These are phyloP conservation scores for Genyomyrus donnyi DNA, from an alignment of 2,113 vertebrate species.

Conservation along the genomic window DNA sequence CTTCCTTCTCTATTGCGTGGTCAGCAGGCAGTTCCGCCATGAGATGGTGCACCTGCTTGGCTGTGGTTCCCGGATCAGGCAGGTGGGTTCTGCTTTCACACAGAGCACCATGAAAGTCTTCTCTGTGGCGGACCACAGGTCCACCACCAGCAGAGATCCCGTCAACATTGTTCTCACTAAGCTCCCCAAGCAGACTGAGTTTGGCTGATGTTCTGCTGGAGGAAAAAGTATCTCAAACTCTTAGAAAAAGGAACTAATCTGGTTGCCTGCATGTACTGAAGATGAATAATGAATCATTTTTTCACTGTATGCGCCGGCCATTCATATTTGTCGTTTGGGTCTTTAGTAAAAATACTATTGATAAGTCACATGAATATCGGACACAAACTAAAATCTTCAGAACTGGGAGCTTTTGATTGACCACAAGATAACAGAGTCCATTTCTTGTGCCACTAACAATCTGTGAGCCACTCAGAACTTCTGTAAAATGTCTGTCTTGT, in stretches of 20 bases:
- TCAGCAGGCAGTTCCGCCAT: conserved; percentile 54
- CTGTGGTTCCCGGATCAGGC: conserved; percentile 28
- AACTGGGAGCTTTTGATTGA: neutral
- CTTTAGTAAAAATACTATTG: neutral
- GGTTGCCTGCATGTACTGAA: neutral
- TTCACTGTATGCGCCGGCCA: neutral
- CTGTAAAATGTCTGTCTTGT: neutral
- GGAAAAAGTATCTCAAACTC: neutral
- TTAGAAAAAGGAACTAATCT: neutral
- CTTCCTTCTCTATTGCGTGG: conserved; percentile 65
- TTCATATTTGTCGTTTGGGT: neutral
- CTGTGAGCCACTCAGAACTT: neutral
- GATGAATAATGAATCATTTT: neutral
- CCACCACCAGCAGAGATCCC: neutral
- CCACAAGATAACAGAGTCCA: neutral
- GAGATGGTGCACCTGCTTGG: conserved; percentile 46
- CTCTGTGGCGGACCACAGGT: conserved; percentile 37
- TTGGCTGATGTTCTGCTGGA: neutral
- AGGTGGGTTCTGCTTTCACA: conserved; percentile 38
- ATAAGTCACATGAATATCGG: neutral
- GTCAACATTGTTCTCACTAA: conserved; percentile 43
- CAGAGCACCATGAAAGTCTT: conserved; percentile 58
- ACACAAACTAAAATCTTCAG: neutral
- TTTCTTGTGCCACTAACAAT: neutral
- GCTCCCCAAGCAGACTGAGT: conserved; percentile 27